Conservation (phyloP, 2,888 invertebrate genomes). For the Ectemnius lituratus region DNA sequence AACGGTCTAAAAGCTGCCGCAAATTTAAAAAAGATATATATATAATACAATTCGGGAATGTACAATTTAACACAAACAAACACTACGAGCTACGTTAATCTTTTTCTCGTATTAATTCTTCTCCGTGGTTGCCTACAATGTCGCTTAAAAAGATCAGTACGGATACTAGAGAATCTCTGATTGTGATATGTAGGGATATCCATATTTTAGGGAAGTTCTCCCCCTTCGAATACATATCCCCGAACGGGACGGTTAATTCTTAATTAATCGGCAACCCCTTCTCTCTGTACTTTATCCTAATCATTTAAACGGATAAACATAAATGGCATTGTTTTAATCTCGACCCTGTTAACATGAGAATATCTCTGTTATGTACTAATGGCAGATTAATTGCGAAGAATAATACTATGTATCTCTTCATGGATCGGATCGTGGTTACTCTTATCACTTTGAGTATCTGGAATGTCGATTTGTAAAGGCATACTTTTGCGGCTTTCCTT, state of each 20-base stretch:
- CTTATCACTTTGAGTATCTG: background rate
- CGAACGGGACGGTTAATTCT: slow-evolving; percentile 10
- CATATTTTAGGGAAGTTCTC: slow-evolving; percentile 33
- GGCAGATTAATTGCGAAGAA: background rate
- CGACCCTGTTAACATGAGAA: slow-evolving; percentile 4
- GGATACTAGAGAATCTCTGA: slow-evolving; percentile 7
- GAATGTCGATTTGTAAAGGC: background rate
- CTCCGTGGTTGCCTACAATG: background rate
- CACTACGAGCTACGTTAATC: slow-evolving; percentile 1
- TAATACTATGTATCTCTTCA: slow-evolving; percentile 2
- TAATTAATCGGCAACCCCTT: too few relatives aligned
- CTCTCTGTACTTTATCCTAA: background rate
- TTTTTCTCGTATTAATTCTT: background rate
- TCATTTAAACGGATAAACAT: slow-evolving; percentile 24
- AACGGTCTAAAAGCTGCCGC: slow-evolving; percentile 3
- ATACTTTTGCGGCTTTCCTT: too few relatives aligned
- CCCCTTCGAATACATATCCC: slow-evolving; percentile 16
- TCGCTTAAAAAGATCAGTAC: slow-evolving; percentile 2
- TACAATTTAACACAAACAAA: slow-evolving; percentile 7
- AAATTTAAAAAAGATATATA: slow-evolving; percentile 7
- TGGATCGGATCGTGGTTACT: slow-evolving; percentile 7
- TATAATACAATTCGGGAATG: slow-evolving; percentile 4
- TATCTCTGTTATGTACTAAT: slow-evolving; percentile 1
- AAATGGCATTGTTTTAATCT: slow-evolving; percentile 38
- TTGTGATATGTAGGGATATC: slow-evolving; percentile 32